Percentiles rank a stretch among this genome's conserved stretches.
Conservation (phyloP, 2,888 invertebrate genomes). For the Dolichopus griseipennis region DNA sequence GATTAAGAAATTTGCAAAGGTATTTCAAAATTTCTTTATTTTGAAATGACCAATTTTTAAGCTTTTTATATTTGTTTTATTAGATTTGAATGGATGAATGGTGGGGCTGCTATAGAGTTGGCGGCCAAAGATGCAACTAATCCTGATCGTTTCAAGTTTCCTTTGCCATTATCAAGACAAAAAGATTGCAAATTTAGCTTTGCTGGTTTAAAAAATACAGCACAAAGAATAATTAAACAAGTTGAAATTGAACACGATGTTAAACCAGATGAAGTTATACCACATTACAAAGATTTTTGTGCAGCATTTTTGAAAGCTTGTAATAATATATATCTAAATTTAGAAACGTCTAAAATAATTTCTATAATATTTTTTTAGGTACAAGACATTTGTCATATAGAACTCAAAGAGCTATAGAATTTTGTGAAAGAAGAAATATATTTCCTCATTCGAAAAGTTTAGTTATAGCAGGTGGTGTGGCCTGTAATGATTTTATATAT, state of each 20-base stretch:
- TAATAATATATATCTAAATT: too few relatives aligned
- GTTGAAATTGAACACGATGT: constrained; percentile 52
- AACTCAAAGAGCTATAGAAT: constrained; percentile 75
- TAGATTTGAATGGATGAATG: constrained; percentile 52
- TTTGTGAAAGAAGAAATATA: constrained; percentile 51
- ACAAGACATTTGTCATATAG: constrained; percentile 73
- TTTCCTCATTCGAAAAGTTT: constrained; percentile 54
- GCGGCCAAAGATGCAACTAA: constrained; percentile 62
- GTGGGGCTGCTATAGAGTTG: constrained; percentile 78
- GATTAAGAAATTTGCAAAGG: constrained; percentile 66
- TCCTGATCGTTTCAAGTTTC: constrained; percentile 56
- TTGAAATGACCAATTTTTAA: not conserved
- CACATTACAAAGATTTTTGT: constrained; percentile 71
- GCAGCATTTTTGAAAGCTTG: constrained; percentile 67
- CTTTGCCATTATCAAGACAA: constrained; percentile 52
- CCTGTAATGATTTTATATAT: constrained; percentile 80
- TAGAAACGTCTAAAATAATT: too few relatives aligned
- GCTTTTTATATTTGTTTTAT: not conserved
- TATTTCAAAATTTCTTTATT: too few relatives aligned
- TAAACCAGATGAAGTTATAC: constrained; percentile 61
- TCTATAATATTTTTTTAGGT: constrained; percentile 30
- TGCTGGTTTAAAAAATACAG: constrained; percentile 65
- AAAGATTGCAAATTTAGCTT: constrained; percentile 88
- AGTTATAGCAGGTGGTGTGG: constrained; percentile 89
- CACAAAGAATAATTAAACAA: constrained; percentile 46